A percentile compares a stretch with the other conserved stretches of the same genome.
Conservation (phyloP, 2,888 invertebrate genomes). For the Agrotis clavis region DNA sequence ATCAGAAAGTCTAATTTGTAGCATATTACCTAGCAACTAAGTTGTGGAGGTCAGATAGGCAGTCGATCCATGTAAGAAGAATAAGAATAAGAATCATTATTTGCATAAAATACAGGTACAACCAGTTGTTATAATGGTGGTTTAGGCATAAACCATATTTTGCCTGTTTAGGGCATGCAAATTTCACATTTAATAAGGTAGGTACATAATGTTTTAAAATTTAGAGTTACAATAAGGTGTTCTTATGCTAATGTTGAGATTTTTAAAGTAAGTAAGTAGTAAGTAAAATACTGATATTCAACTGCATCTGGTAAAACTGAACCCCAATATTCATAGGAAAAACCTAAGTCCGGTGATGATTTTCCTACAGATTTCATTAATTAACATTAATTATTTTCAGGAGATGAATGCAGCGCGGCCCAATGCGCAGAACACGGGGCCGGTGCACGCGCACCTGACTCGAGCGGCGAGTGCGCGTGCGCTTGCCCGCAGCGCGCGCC, state of each 20-base stretch:
- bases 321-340: neutral
- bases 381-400: slow-evolving; percentile 71
- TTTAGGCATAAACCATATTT: no score
- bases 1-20: neutral
- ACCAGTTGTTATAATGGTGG: no score
- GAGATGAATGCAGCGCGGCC: slow-evolving; percentile 81
- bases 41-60: neutral
- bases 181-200: no score
- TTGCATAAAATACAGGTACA: no score
- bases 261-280: no score
- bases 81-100: no score
- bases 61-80: neutral
- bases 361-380: neutral
- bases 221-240: no score
- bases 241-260: no score
- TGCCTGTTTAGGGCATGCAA: no score
- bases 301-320: neutral
- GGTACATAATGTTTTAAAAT: no score
- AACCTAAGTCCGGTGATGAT: neutral
- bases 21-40: neutral
- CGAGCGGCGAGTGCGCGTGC: slow-evolving; percentile 92
- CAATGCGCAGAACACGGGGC: slow-evolving; percentile 87
- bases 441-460: slow-evolving; percentile 72
- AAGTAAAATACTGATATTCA: no score
- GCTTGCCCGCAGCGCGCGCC: slow-evolving; percentile 94